Conservation (phyloP, 1,140 invertebrate genomes). For the Manduca sexta region DNA sequence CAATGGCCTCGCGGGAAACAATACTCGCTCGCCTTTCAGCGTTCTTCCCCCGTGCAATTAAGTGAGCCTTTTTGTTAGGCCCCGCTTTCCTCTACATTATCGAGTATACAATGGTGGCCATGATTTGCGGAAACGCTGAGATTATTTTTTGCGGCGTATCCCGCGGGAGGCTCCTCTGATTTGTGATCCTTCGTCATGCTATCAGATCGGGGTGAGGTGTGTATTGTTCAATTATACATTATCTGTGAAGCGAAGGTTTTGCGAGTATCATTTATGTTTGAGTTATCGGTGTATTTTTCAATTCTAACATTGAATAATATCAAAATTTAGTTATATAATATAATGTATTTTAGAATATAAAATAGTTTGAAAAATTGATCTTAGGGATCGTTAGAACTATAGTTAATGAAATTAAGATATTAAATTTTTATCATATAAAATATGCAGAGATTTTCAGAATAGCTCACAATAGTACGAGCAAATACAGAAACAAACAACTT, state of each 20-base stretch:
- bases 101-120: slow-evolving; percentile 56
- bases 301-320: no score
- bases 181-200: slow-evolving; percentile 50
- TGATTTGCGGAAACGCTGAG: slow-evolving; percentile 66
- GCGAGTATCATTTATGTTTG: no score
- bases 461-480: no score
- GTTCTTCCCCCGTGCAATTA: slow-evolving; percentile 62
- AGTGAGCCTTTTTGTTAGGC: slow-evolving; percentile 62
- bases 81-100: slow-evolving; percentile 60
- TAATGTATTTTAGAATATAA: no score
- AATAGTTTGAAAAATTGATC: no score
- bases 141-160: slow-evolving; percentile 46
- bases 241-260: background rate
- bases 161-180: slow-evolving; percentile 32
- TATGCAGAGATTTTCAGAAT: no score
- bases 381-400: no score
- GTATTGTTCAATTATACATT: slow-evolving; percentile 33
- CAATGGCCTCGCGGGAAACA: slow-evolving; percentile 60
- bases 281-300: no score
- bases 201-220: slow-evolving; percentile 29
- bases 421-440: no score
- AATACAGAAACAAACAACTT: no score
- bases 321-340: no score
- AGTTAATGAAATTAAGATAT: no score
- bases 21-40: slow-evolving; percentile 51